A percentile compares a stretch with the other conserved stretches of the same genome.
phyloP scores from a whole-genome alignment of 1,140 invertebrate genomes.

The Eueides isabella region DNA sequence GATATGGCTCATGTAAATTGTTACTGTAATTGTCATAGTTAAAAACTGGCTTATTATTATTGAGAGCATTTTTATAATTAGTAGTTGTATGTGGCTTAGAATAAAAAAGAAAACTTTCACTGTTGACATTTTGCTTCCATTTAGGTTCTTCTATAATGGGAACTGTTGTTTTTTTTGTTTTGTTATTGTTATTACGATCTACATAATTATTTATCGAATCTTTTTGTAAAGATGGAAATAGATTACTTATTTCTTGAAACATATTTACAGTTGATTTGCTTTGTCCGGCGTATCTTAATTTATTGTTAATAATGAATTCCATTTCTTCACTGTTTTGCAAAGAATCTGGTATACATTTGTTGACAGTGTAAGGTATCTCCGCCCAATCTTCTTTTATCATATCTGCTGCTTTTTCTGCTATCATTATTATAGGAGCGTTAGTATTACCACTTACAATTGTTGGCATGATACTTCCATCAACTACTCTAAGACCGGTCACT shows the following conservation, averaged over 20 bases:
- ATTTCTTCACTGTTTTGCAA: neutral
- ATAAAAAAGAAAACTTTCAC: neutral
- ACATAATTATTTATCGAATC: constrained; percentile 16
- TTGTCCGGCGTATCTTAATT: constrained; percentile 16
- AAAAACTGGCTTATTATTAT: neutral
- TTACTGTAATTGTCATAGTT: neutral
- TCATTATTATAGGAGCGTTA: constrained; percentile 94
- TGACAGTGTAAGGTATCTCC: constrained; percentile 32
- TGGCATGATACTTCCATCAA: constrained; percentile 92
- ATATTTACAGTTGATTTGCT: constrained; percentile 41
- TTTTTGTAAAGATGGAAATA: constrained; percentile 54
- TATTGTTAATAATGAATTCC: neutral
- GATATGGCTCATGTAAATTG: neutral
- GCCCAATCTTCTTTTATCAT: constrained; percentile 90
- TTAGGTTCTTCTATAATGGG: neutral
- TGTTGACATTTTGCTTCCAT: neutral
- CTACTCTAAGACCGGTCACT: constrained; percentile 87
- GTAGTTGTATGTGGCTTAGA: neutral
- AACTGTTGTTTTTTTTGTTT: neutral
- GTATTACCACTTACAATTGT: constrained; percentile 92
- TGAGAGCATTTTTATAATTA: neutral
- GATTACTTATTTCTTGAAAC: constrained; percentile 57
- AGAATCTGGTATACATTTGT: constrained; percentile 2
- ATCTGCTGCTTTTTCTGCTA: constrained; percentile 95
- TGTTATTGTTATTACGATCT: neutral